A percentile compares a stretch with the other conserved stretches of the same genome.
These are phyloP conservation scores for Solenopsis invicta DNA, from an alignment of 1,140 invertebrate genomes.

Conservation along the genomic window DNA sequence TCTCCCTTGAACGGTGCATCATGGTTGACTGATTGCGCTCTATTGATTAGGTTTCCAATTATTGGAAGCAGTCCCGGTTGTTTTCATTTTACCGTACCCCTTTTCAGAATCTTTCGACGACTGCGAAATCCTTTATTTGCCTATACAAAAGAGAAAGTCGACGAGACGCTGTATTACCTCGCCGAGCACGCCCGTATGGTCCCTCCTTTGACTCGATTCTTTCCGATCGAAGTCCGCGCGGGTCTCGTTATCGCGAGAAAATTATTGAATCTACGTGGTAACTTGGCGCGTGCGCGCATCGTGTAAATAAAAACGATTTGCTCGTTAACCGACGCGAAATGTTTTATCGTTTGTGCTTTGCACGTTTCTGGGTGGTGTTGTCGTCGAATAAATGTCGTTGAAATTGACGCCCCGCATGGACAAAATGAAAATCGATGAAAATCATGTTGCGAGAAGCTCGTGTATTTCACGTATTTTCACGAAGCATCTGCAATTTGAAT, in stretches of 20 bases:
- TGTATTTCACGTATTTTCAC: constrained; percentile 25
- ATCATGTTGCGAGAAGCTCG: background rate
- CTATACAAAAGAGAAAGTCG: constrained; percentile 13
- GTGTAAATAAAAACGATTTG: constrained; percentile 30
- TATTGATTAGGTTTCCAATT: constrained; percentile 83
- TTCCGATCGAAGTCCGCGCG: background rate
- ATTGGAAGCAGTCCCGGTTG: constrained; percentile 73
- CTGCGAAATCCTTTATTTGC: constrained; percentile 45
- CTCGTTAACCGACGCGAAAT: constrained; percentile 24
- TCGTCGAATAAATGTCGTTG: constrained; percentile 15
- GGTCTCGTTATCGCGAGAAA: constrained; percentile 38
- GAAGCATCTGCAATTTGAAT: constrained; percentile 33
- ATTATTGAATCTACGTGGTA: constrained; percentile 8
- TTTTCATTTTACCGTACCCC: constrained; percentile 34
- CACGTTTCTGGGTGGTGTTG: background rate
- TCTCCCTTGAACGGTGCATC: constrained; percentile 72
- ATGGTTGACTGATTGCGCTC: constrained; percentile 75
- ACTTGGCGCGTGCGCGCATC: background rate
- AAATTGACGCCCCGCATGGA: constrained; percentile 13
- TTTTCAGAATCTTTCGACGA: constrained; percentile 33
- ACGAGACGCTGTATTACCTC: constrained; percentile 8
- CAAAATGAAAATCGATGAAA: constrained; percentile 41
- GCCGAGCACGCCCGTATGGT: background rate
- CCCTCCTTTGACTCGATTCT: background rate
- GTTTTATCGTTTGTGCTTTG: constrained; percentile 21